Evolutionary conservation across 2,888 invertebrate species (phyloP), one percentile per base, ranked within the genome.

Genomic region (Amiota minor): DNA sequence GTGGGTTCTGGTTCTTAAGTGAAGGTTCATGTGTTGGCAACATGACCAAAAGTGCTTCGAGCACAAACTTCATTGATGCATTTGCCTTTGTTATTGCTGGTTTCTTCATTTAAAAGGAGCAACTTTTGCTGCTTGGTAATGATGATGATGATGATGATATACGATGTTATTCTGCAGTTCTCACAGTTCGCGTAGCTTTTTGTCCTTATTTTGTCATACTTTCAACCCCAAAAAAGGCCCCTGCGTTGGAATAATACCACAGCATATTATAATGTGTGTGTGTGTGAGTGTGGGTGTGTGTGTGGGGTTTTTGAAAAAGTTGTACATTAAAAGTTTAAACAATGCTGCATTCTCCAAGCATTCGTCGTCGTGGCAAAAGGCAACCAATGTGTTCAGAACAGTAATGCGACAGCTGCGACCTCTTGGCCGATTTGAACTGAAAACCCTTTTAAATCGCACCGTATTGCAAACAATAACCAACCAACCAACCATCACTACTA

Each of bases 41-140:
- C 59, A 65, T 67, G 67, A 59, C 23, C 23, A 45, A 53, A 53
- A 53, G 23, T 53, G 53, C 53, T 53, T 53, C 16, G 16, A 53
- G 53, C 16, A 12, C 6, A 53, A 53, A 14, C 53, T 53, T 53
- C 53, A 53, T 53, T n/a, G 53, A 11, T 64, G 76, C 76, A 74
- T 16, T 70, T 23, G 74, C 56, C 67, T 72, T 69, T 71, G 74
- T 47, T 65, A n/a, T 46, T 49, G 4, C 45, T 46, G 56, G 20
- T 55, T 12, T 73, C 68, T 77, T 76, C 75, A 74, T 18, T 76
- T 68, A 77, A 86, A 62, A 85, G 82, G 84, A 84, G 80, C 80
- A 86, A 85, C 85, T 86, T 86, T 85, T 86, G 85, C 79, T 81
- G 79, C 85, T 81, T 78, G 85, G 82, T 82, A 85, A 85, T 86